These are phyloP conservation scores for Drosophila recens DNA, from an alignment of 2,888 invertebrate genomes.

Conservation along the genomic window DNA sequence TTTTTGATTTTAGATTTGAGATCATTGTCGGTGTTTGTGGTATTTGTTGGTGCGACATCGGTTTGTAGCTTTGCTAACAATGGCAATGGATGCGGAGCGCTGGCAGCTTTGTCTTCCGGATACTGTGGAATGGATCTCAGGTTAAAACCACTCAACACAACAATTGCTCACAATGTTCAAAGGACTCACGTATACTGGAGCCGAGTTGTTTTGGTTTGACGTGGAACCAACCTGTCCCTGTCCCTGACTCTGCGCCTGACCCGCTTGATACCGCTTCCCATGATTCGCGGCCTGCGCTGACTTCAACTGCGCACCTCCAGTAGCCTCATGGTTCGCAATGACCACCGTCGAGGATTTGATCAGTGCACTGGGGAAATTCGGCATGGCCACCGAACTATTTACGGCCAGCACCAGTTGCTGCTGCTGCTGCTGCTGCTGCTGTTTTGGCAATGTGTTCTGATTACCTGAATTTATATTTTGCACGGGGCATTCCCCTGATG, in stretches of 20 bases:
- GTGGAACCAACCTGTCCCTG: conserved; percentile 25
- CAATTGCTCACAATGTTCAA: not conserved
- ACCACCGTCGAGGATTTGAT: conserved; percentile 65
- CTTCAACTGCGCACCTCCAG: conserved; percentile 24
- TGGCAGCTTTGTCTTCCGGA: conserved; percentile 51
- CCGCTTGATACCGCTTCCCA: conserved; percentile 37
- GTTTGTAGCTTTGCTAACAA: conserved; percentile 35
- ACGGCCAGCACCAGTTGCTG: conserved; percentile 53
- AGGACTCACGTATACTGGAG: conserved; percentile 76
- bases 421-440: conserved; percentile 49
- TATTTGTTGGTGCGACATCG: conserved; percentile 8
- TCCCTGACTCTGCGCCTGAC: conserved; percentile 33
- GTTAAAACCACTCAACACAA: not conserved
- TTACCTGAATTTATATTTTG: conserved; percentile 75
- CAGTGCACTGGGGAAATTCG: conserved; percentile 60
- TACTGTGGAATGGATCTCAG: conserved; percentile 44
- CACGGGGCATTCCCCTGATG: conserved; percentile 56
- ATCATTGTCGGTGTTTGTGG: conserved; percentile 14
- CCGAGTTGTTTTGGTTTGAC: conserved; percentile 76
- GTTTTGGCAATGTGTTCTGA: conserved; percentile 74
- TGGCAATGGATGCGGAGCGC: conserved; percentile 11
- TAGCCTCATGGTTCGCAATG: conserved; percentile 45
- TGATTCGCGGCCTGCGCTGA: conserved; percentile 47
- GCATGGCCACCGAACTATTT: conserved; percentile 48
- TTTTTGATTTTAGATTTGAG: conserved; percentile 29